Conservation (phyloP, 2,888 invertebrate species). For the Andrena flavipes region DNA sequence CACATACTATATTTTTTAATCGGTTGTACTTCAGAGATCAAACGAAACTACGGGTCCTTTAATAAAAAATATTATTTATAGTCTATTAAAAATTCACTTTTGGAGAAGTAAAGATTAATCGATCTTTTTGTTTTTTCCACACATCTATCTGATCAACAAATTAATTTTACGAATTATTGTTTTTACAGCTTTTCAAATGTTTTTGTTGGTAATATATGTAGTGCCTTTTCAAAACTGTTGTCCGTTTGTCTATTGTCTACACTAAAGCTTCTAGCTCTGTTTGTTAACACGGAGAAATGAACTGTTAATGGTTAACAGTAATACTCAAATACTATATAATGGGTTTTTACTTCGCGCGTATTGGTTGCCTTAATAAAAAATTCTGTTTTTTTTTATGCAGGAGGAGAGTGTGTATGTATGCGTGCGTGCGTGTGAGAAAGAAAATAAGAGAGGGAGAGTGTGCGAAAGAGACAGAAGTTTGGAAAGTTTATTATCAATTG, state of each 20-base stretch:
- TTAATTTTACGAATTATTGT: background rate
- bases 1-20: conserved; percentile 15
- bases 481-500: conserved; percentile 36
- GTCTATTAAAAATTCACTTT: background rate
- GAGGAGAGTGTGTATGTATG: background rate
- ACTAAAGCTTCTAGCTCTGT: background rate
- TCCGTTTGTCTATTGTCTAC: background rate
- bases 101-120: background rate
- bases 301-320: conserved; percentile 14
- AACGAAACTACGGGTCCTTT: background rate
- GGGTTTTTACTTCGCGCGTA: conserved; percentile 9
- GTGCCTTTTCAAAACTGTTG: conserved; percentile 15
- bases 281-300: background rate
- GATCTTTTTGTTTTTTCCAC: background rate
- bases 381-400: conserved; percentile 7
- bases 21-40: conserved; percentile 18
- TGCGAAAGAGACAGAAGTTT: conserved; percentile 7
- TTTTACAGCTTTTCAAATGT: conserved; percentile 1
- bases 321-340: conserved; percentile 11
- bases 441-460: background rate
- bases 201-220: background rate
- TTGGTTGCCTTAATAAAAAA: conserved; percentile 15
- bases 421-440: background rate
- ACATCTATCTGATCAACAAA: background rate
- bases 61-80: conserved; percentile 22